phyloP scores from a whole-genome alignment of 2,888 invertebrate species.

The Pristionchus exspectatus region DNA sequence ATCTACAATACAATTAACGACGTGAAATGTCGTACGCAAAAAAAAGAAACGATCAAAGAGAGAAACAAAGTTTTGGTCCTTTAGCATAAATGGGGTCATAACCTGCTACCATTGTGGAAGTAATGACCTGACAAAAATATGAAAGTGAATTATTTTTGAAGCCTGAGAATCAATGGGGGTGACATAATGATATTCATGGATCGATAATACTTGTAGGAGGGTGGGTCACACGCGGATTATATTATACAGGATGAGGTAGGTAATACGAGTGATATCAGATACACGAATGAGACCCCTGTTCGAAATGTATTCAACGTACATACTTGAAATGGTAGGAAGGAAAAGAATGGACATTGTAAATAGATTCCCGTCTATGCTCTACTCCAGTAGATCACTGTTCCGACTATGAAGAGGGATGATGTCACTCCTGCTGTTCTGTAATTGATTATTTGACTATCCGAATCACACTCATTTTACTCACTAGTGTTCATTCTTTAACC shows the following conservation, averaged over 20 bases:
- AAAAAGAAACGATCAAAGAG: neutral
- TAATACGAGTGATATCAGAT: neutral
- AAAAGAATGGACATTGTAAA: neutral
- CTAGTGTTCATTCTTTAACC: neutral
- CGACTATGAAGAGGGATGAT: slow-evolving; percentile 47
- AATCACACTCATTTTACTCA: neutral
- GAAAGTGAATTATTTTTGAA: slow-evolving; percentile 24
- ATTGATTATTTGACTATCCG: neutral
- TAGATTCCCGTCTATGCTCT: slow-evolving; percentile 1
- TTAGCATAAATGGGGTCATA: slow-evolving; percentile 18
- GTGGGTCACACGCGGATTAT: neutral
- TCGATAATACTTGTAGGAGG: slow-evolving; percentile 40
- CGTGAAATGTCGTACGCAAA: neutral
- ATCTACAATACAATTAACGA: slow-evolving; percentile 14
- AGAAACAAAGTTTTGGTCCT: neutral
- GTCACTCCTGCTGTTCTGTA: slow-evolving; percentile 51
- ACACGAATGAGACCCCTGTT: slow-evolving; percentile 10
- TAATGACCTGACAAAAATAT: neutral
- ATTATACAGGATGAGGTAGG: slow-evolving; percentile 13
- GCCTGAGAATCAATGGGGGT: neutral
- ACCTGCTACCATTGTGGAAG: slow-evolving; percentile 14
- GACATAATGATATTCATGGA: slow-evolving; percentile 3
- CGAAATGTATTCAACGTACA: slow-evolving; percentile 31
- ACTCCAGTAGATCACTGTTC: slow-evolving; percentile 50
- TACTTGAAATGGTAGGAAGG: neutral